phyloP scores from a whole-genome alignment of 2,888 invertebrate species.

The Parnassius orleans region DNA sequence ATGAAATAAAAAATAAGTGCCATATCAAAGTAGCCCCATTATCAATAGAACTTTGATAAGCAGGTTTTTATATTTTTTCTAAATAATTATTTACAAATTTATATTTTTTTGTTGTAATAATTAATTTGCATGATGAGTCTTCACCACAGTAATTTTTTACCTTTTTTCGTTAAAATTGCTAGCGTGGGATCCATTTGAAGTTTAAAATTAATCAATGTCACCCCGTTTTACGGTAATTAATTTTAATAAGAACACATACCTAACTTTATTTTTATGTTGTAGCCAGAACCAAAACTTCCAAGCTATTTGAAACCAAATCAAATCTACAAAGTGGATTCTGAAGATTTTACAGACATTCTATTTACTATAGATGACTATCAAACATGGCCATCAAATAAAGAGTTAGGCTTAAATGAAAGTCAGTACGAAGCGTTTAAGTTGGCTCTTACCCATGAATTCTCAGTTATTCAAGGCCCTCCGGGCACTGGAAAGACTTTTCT shows the following conservation, averaged over 20 bases:
- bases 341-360: constrained; percentile 7
- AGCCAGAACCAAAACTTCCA: constrained; percentile 48
- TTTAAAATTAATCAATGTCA: too few species aligned
- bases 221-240: too few species aligned
- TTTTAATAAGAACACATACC: neutral
- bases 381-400: constrained; percentile 70
- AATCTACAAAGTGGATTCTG: constrained; percentile 26
- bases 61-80: too few species aligned
- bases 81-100: too few species aligned
- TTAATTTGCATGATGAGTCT: too few species aligned
- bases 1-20: too few species aligned
- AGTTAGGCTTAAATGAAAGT: constrained; percentile 81
- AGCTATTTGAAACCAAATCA: constrained; percentile 40
- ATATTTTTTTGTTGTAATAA: too few species aligned
- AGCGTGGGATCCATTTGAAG: too few species aligned
- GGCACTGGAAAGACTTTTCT: constrained; percentile 93
- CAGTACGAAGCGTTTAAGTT: constrained; percentile 84
- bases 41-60: too few species aligned
- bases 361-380: constrained; percentile 46
- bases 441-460: constrained; percentile 85
- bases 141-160: too few species aligned
- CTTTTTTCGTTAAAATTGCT: too few species aligned
- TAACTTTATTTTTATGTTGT: constrained; percentile 28
- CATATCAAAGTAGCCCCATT: too few species aligned
- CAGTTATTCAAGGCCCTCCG: constrained; percentile 91